Conservation (phyloP, 2,888 invertebrate species). For the Autographa pulchrina region DNA sequence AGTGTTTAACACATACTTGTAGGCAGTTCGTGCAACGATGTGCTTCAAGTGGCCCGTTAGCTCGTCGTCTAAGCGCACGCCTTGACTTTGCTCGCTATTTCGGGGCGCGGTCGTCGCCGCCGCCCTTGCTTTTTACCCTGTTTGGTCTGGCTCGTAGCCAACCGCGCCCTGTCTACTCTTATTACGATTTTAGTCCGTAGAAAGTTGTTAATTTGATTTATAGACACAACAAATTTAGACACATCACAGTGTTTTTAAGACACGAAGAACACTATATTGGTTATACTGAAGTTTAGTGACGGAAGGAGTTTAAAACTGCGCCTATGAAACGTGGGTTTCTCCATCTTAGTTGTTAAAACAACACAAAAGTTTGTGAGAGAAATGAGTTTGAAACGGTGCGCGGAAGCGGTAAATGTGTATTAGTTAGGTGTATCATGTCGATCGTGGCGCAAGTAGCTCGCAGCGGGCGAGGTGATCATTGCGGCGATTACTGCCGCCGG, state of each 20-base stretch:
- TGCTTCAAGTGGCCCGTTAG: conserved; percentile 64
- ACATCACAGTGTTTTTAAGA: conserved; percentile 18
- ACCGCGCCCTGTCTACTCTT: conserved; percentile 79
- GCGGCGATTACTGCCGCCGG: conserved; percentile 76
- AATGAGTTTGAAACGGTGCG: conserved; percentile 43
- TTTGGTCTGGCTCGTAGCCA: conserved; percentile 86
- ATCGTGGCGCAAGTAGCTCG: conserved; percentile 54
- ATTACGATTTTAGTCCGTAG: conserved; percentile 67
- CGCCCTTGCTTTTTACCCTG: conserved; percentile 87
- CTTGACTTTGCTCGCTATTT: conserved; percentile 89
- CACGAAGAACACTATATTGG: conserved; percentile 13
- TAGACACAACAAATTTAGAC: conserved; percentile 35
- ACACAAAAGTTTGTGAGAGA: conserved; percentile 19
- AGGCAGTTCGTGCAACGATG: conserved; percentile 57
- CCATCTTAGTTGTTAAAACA: conserved; percentile 20
- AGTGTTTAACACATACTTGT: conserved; percentile 46
- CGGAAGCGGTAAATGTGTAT: conserved; percentile 61
- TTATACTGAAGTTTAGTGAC: conserved; percentile 14
- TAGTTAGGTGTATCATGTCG: conserved; percentile 56
- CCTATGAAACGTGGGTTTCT: conserved; percentile 8
- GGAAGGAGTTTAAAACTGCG: conserved; percentile 13
- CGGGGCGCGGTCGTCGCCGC: conserved; percentile 84
- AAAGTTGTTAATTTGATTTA: conserved; percentile 73
- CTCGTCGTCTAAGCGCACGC: conserved; percentile 76
- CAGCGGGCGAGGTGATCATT: conserved; percentile 67